These are phyloP conservation scores for Rhabdornis inornatus DNA, from an alignment of 2,113 vertebrate genomes.

Conservation along the genomic window DNA sequence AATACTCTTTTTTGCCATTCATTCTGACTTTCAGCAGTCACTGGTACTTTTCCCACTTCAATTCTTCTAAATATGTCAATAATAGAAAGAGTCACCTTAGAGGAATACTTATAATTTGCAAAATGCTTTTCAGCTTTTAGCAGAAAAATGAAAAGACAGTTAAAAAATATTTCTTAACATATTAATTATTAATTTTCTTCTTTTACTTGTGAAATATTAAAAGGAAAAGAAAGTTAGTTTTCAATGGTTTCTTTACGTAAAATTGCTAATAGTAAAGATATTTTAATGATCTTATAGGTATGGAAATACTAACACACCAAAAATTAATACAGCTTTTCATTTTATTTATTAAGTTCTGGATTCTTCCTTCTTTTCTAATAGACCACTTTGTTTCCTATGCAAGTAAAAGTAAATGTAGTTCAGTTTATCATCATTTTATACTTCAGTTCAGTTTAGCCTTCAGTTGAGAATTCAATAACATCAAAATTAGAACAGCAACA, in stretches of 20 bases:
- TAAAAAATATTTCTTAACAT: not conserved
- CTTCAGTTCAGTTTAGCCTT: too few species aligned
- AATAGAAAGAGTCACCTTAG: not conserved
- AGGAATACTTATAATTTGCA: not conserved
- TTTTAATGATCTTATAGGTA: not conserved
- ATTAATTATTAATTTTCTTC: not conserved
- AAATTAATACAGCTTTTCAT: not conserved
- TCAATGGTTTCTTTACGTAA: not conserved
- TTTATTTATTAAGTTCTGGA: not conserved
- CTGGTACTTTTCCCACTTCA: not conserved
- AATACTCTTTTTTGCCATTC: not conserved
- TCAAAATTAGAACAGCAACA: not conserved
- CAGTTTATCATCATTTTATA: not conserved
- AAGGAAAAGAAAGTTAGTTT: not conserved
- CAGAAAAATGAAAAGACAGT: not conserved
- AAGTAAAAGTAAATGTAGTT: not conserved
- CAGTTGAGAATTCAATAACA: not conserved
- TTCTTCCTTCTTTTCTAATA: not conserved
- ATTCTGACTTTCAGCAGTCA: not conserved
- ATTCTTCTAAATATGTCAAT: not conserved
- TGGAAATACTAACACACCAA: not conserved
- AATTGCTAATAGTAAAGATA: not conserved
- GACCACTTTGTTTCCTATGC: not conserved
- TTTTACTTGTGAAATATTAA: not conserved
- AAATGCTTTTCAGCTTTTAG: not conserved